A percentile compares a stretch with the other conserved stretches of the same genome.
Evolutionary conservation across 2,113 vertebrate genomes (phyloP).

Genomic region (Pomatostomus ruficeps): DNA sequence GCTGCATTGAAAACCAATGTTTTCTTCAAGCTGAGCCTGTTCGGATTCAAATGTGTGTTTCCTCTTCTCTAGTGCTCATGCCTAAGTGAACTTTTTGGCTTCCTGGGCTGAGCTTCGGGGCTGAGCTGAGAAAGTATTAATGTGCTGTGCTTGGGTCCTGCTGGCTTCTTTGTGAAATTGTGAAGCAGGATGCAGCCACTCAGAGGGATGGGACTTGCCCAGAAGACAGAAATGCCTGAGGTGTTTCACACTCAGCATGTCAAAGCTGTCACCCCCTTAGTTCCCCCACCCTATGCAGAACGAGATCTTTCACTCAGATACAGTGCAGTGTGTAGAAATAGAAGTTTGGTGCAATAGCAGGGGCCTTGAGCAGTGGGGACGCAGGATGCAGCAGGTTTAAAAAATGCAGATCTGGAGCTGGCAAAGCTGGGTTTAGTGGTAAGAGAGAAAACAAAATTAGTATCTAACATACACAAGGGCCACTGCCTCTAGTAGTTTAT

Average conservation of each 20-base stretch:
- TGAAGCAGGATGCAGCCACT: background rate
- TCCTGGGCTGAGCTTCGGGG: conserved; percentile 12
- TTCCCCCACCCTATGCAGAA: background rate
- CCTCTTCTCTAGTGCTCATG: background rate
- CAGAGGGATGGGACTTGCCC: background rate
- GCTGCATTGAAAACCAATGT: background rate
- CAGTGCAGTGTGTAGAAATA: background rate
- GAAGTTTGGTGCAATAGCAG: background rate
- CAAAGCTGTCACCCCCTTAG: background rate
- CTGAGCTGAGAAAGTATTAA: background rate
- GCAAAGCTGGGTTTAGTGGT: background rate
- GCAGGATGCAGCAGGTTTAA: background rate
- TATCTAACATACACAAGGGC: background rate
- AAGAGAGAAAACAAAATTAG: background rate
- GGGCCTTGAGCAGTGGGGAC: background rate
- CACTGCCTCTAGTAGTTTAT: fast-evolving
- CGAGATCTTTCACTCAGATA: background rate
- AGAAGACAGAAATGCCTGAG: background rate
- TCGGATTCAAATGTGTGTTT: background rate
- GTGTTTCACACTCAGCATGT: background rate
- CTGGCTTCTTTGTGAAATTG: background rate
- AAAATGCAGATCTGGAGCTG: background rate
- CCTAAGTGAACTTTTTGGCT: background rate
- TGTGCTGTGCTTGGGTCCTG: background rate
- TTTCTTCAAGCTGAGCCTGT: background rate